These are phyloP conservation scores for Linepithema humile DNA, from an alignment of 1,140 invertebrate species.

Conservation along the genomic window DNA sequence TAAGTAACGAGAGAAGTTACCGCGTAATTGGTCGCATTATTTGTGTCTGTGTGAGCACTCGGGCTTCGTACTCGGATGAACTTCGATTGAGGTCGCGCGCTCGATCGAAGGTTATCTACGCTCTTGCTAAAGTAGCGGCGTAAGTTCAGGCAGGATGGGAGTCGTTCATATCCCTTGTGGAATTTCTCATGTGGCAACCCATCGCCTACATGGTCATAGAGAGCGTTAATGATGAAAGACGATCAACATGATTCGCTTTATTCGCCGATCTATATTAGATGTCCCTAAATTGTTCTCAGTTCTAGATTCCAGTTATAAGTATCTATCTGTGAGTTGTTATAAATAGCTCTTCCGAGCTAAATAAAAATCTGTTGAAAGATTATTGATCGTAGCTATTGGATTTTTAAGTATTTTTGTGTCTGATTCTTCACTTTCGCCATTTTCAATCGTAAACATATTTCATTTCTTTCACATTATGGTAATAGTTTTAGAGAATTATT, in stretches of 20 bases:
- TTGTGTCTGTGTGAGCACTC: constrained; percentile 48
- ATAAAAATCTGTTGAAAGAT: not conserved
- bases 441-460: not conserved
- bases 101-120: constrained; percentile 63
- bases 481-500: not conserved
- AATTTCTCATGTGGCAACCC: constrained; percentile 45
- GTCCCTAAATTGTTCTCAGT: not conserved
- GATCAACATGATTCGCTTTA: constrained; percentile 41
- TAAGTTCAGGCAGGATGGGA: constrained; percentile 48
- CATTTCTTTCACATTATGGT: not conserved
- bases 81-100: constrained; percentile 60
- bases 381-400: not conserved
- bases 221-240: constrained; percentile 61
- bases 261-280: not conserved
- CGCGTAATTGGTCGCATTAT: constrained; percentile 54
- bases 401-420: not conserved
- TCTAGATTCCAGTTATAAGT: not conserved
- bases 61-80: constrained; percentile 46
- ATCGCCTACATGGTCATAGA: constrained; percentile 40
- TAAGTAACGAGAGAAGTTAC: constrained; percentile 48
- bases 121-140: constrained; percentile 15
- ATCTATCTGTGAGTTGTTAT: not conserved
- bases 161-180: constrained; percentile 54
- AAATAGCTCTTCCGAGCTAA: not conserved
- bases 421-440: not conserved